Base-by-base conservation (phyloP, 2,888 invertebrate species). In the Lamproptera curius region DNA sequence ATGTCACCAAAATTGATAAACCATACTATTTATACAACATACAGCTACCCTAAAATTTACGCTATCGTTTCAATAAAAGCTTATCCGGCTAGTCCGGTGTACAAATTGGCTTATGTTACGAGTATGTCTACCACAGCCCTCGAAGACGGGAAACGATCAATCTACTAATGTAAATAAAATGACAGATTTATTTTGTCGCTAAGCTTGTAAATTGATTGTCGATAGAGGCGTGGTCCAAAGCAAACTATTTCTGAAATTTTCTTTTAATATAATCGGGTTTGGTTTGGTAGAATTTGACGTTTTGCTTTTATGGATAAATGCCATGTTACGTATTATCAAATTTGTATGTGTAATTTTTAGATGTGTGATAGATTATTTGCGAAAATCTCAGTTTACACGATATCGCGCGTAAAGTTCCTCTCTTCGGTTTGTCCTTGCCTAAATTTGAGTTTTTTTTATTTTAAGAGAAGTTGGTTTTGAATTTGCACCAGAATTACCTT, bases 91-190 rank as follows among this genome's bases (percentile, higher is more conserved):
- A 34, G 9, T 15, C 28, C 10, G 26, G 26, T 17, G 34, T 34
- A 39, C 35, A 39, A 36, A 41, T 44, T 34, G 43, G 63, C 17
- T 58, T 66, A 57, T 49, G 47, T 48, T 55, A 61, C 16, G 48
- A 34, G n/a, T n/a, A n/a, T n/a, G n/a, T n/a, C 63, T 58, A 73
- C 51, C 62, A 55, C 53, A 59, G 53, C 45, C 58, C 48, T 55
- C 46, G 52, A 43, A 55, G 60, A 61, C 62, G 64, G 68, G 65
- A 67, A 68, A 63, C 72, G 70, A 78, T 78, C 75, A 73, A 73
- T 78, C 76, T 73, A 66, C 59, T 55, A 52, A 58, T 58, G 67
- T 66, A 77, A 75, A 77, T 78, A 75, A 73, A 73, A 68, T 70
- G 71, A 76, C 73, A 71, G 70, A 67, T 73, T 76, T 76, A 73